A percentile compares a stretch with the other conserved stretches of the same genome.
These are phyloP conservation scores for Myocastor coypus DNA, from an alignment of 2,113 vertebrate species.

Conservation along the genomic window DNA sequence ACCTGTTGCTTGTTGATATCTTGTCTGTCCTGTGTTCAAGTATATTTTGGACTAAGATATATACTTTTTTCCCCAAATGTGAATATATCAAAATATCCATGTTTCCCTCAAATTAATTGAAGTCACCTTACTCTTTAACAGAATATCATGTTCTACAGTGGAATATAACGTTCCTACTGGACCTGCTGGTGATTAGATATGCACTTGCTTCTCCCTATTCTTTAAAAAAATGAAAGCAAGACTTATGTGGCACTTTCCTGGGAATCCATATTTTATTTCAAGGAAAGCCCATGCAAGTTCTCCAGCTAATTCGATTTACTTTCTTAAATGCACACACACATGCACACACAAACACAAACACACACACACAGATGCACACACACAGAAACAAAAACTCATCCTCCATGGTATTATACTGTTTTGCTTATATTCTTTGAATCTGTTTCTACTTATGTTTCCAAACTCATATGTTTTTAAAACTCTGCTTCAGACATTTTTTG, in stretches of 20 bases:
- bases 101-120: background rate
- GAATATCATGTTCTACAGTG: background rate
- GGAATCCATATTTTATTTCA: constrained; percentile 38
- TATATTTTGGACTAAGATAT: background rate
- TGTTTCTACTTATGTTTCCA: constrained; percentile 68
- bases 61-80: background rate
- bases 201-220: background rate
- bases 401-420: background rate
- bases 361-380: background rate
- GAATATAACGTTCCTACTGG: background rate
- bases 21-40: background rate
- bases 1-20: background rate
- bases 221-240: constrained; percentile 47
- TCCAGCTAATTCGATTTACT: constrained; percentile 16
- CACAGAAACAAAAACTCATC: background rate
- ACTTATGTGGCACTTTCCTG: constrained; percentile 19
- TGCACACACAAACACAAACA: background rate
- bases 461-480: constrained; percentile 53
- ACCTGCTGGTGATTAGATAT: too few species aligned
- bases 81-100: background rate
- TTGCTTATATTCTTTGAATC: constrained; percentile 60
- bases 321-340: background rate
- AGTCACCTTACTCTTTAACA: background rate
- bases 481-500: constrained; percentile 69
- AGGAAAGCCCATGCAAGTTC: background rate